phyloP scores from a whole-genome alignment of 2,113 vertebrate genomes.

The Fulmarus glacialis region DNA sequence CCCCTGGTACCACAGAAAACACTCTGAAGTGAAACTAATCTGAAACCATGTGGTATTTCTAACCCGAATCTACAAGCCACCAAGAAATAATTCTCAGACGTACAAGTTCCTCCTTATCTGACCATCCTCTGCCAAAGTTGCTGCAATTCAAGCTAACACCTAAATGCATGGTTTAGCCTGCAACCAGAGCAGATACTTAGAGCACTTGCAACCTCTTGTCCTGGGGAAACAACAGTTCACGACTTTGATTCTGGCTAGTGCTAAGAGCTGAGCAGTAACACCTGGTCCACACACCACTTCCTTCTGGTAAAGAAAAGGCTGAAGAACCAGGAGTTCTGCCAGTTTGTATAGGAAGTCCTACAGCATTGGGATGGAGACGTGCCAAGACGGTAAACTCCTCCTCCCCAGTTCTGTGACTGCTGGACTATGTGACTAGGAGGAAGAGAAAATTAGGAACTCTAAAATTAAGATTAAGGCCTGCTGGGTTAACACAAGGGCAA shows the following conservation, averaged over 20 bases:
- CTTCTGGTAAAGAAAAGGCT: background rate
- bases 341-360: background rate
- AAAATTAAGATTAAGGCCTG: background rate
- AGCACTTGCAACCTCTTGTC: background rate
- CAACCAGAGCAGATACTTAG: background rate
- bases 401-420: background rate
- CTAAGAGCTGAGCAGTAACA: background rate
- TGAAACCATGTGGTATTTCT: background rate
- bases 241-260: background rate
- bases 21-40: background rate
- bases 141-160: background rate
- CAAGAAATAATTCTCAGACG: background rate
- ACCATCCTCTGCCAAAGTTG: background rate
- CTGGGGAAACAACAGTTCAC: background rate
- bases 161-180: accelerated
- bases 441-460: background rate
- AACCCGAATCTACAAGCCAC: background rate
- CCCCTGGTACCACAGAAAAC: background rate
- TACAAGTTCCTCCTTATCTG: background rate
- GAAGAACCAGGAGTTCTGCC: background rate
- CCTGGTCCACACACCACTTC: background rate
- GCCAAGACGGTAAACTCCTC: background rate
- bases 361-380: background rate
- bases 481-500: background rate
- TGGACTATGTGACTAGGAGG: background rate